Evolutionary conservation across 2,888 invertebrate species (phyloP), one percentile per base, ranked within the genome.

Genomic region (Melangyna quadrimaculata): DNA sequence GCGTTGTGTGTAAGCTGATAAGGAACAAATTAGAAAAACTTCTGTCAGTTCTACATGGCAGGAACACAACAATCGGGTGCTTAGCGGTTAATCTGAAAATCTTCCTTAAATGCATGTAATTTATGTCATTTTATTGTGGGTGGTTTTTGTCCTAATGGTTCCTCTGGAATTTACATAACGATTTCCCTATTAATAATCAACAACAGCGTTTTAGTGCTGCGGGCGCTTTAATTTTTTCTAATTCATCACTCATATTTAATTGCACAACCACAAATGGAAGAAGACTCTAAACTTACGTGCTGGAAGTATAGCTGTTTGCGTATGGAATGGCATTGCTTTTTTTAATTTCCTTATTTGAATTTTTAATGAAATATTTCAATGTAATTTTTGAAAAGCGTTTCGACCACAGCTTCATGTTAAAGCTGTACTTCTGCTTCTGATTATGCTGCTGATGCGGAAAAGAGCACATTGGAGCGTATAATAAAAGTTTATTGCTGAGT

Each of bases 1-100:
- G 61, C 35, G 71, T 45, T 59, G 51, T 48, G 48, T 67, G 8
- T 67, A 82, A 82, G 78, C 72, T 78, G 78, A 82, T 82, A 78
- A 72, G 40, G 8, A 65, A 10, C 4, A 27, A 69, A 71, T 8
- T 57, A 71, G 32, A 78, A 48, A 57, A 57, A 63, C 51, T 71
- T 17, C 27, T 57, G 37, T 48, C 57, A 48, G 53, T 35, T 70
- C 77, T n/a, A 78, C 59, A 53, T 27, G 53, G 27, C 65, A 53
- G 24, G 32, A 61, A 61, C 69, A 53, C 67, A 74, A 74, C 61
- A 61, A 74, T 74, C 65, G 51, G 53, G 63, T 69, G n/a, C 65
- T 72, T 70, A 77, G 35, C 57, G 43, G 63, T 69, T 80, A 37
- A 65, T 37, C 40, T 48, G 63, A 77, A 40, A 37, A 75, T 69